Evolutionary conservation across 2,113 vertebrate genomes (phyloP), one percentile per base, ranked within the genome.

Genomic region (Nothobranchius kuhntae): DNA sequence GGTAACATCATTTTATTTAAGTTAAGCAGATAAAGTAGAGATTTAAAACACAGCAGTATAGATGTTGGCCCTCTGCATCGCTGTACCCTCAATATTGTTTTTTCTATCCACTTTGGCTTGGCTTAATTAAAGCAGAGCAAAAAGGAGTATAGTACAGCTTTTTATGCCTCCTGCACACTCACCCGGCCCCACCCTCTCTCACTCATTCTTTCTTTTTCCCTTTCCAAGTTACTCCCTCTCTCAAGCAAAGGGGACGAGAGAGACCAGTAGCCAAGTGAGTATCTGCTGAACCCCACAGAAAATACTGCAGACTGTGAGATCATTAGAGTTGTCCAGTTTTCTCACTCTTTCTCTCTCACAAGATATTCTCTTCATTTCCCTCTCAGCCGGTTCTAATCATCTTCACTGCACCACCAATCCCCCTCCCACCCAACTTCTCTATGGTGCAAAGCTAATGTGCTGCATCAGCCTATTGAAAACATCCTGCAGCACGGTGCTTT

Each of bases 231-330:
- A 57, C 61, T 61, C 61, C 67, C 59, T 54, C 56, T 54, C 64
- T 69, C 52, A 73, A 56, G 12, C 14, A 13, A 14, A 44, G 48
- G 47, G 55, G 52, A 56, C 55, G 73, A 63, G 73, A 62, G 83
- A 53, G 64, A 70, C 52, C 66, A 70, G 71, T 75, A 40, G 79
- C 82, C 88, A 77, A 88, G 86, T 51, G 12, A 82, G 82, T 87
- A 91, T 91, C 88, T 92, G 92, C 92, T 93, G 92, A 93, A 91
- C 87, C 90, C 75, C 74, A 93, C 93, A 93, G 87, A 89, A 89
- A 92, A 89, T 86, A 92, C 92, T 92, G 92, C 91, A 92, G 91
- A 89, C 87, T 78, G 85, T 91, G 89, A 90, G 86, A 90, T 88
- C 82, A 90, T 91, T 91, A 89, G 82, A 78, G 75, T 73, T 71